phyloP scores from a whole-genome alignment of 2,888 invertebrate genomes.

The Blera fallax region DNA sequence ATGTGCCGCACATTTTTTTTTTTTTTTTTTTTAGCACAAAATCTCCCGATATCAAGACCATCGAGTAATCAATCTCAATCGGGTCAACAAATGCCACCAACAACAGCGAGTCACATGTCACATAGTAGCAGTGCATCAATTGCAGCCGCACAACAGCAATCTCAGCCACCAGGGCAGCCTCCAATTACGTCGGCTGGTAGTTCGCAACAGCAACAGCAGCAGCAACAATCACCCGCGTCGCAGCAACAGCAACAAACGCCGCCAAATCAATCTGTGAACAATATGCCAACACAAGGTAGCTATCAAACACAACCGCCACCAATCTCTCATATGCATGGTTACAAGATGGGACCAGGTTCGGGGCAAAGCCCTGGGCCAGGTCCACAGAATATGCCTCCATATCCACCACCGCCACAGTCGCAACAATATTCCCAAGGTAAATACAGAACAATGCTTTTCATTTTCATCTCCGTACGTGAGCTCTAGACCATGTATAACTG shows the following conservation, averaged over 20 bases:
- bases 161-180: conserved; percentile 74
- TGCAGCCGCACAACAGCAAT: conserved; percentile 78
- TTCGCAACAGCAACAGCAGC: conserved; percentile 78
- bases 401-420: conserved; percentile 83
- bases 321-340: conserved; percentile 83
- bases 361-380: conserved; percentile 83
- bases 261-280: conserved; percentile 79
- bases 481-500: conserved; percentile 3
- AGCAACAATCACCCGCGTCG: conserved; percentile 80
- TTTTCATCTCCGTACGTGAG: background rate
- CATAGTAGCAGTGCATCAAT: conserved; percentile 76
- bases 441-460: conserved; percentile 7
- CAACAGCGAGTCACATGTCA: conserved; percentile 77
- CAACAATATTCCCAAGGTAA: conserved; percentile 84
- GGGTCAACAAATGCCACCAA: conserved; percentile 80
- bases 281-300: conserved; percentile 79
- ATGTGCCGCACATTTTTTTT: background rate
- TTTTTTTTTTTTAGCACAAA: conserved; percentile 84
- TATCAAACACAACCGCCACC: conserved; percentile 77
- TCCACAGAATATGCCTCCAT: conserved; percentile 83
- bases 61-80: conserved; percentile 90
- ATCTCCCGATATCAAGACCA: conserved; percentile 97
- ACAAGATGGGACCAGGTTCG: conserved; percentile 85
- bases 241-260: conserved; percentile 77
- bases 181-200: conserved; percentile 77